A percentile compares a stretch with the other conserved stretches of the same genome.
phyloP scores from a whole-genome alignment of 2,888 invertebrate species.

The Nineta flava region DNA sequence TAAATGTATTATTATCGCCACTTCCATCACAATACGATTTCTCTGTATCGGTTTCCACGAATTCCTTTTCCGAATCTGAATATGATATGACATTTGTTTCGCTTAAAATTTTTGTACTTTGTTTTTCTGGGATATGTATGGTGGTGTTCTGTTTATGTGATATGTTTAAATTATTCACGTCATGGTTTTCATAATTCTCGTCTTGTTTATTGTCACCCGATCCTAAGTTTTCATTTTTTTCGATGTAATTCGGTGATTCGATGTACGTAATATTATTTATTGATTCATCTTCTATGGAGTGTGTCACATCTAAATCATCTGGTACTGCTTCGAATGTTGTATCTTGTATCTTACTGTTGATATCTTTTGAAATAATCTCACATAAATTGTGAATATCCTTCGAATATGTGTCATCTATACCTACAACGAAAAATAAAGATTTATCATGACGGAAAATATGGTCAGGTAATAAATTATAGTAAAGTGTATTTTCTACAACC shows the following conservation, averaged over 20 bases:
- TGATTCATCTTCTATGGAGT: too few relatives aligned
- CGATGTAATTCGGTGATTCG: not conserved
- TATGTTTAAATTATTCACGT: not conserved
- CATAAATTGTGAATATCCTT: constrained; percentile 1
- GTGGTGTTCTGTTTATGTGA: not conserved
- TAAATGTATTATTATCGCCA: constrained; percentile 4
- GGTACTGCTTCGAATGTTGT: not conserved
- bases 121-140: not conserved
- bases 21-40: not conserved
- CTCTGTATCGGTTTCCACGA: not conserved
- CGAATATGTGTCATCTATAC: not conserved
- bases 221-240: not conserved
- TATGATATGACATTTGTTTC: not conserved
- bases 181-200: not conserved
- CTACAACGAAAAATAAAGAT: not conserved
- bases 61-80: not conserved
- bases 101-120: not conserved
- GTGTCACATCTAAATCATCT: not conserved
- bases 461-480: too few relatives aligned
- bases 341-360: not conserved
- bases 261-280: too few relatives aligned
- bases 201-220: not conserved
- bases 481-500: too few relatives aligned
- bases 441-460: not conserved
- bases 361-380: not conserved